Evolutionary conservation across 2,888 invertebrate species (phyloP), one percentile per base, ranked within the genome.

Genomic region (Eremobia ochroleuca): DNA sequence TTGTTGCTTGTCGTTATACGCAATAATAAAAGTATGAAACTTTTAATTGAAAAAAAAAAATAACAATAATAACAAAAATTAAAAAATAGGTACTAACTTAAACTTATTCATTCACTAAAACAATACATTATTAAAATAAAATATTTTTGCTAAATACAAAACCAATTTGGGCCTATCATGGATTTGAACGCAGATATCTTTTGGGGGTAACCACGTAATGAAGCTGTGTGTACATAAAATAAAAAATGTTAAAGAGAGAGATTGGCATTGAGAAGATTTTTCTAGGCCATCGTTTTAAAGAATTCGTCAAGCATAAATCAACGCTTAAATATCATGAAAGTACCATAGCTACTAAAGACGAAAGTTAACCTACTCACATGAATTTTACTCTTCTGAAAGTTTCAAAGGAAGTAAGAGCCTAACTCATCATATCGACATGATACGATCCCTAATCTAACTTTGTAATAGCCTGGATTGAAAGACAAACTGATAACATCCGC

Each of bases 371-470:
- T 61, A 9, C 21, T 8, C 15, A 66, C 43, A 52, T 65, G 15
- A 76, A 64, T 52, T 11, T n/a, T 15, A 43, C 25, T 72, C 15
- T 67, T 2, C 21, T 25, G 2, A 46, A 55, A 65, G 52, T 79
- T 79, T 67, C 15, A 40, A 46, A 55, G 37, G 34, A 46, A 59
- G 6, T 59, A 13, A 25, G 31, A 55, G 62, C 31, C 34, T 18
- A 58, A n/a, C 67, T 68, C 34, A 46, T 85, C 52, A 52, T 69
- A 72, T 79, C 55, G 81, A 40, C n/a, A 34, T 52, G 61, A 85
- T 84, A 68, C 68, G 58, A 79, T 62, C 61, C 34, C 34, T 69
- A 81, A 58, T 85, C 40, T 34, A 70, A 85, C 85, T 82, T 82
- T 49, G 31, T 70, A 52, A 70, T 62, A 69, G 28, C 67, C 13